Conservation (phyloP, 2,113 vertebrate genomes). For the Actinemys pallida region DNA sequence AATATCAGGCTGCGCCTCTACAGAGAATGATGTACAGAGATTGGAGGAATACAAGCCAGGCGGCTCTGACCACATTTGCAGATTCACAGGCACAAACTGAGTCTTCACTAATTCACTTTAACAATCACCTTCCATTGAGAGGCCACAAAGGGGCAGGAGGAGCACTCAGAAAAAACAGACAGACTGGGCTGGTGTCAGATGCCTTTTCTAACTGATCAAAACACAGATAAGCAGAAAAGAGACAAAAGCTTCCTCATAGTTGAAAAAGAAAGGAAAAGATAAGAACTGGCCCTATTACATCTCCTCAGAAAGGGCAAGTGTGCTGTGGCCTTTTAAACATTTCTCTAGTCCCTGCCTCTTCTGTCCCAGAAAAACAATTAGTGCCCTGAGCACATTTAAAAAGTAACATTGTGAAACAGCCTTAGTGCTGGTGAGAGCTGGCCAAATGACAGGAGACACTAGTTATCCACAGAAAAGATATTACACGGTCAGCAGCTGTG, state of each 20-base stretch:
- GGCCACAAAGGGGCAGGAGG: neutral
- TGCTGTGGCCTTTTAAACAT: neutral
- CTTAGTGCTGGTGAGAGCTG: neutral
- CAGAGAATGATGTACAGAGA: neutral
- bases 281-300: neutral
- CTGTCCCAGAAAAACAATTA: neutral
- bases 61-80: slow-evolving; percentile 16
- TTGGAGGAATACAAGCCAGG: neutral
- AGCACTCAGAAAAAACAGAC: neutral
- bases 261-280: neutral
- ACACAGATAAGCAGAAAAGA: slow-evolving; percentile 65
- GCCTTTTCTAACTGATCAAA: slow-evolving; percentile 58
- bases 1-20: slow-evolving; percentile 37
- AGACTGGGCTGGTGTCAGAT: neutral
- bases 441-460: neutral
- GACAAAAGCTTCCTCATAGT: neutral
- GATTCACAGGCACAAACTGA: neutral
- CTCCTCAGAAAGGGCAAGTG: neutral
- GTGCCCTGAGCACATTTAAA: neutral
- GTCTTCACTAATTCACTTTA: slow-evolving; percentile 57
- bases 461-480: neutral
- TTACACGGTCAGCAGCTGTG: neutral
- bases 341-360: neutral
- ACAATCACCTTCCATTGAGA: slow-evolving; percentile 21
- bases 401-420: neutral